phyloP scores from a whole-genome alignment of 2,113 vertebrate species.

The Plectropomus leopardus region DNA sequence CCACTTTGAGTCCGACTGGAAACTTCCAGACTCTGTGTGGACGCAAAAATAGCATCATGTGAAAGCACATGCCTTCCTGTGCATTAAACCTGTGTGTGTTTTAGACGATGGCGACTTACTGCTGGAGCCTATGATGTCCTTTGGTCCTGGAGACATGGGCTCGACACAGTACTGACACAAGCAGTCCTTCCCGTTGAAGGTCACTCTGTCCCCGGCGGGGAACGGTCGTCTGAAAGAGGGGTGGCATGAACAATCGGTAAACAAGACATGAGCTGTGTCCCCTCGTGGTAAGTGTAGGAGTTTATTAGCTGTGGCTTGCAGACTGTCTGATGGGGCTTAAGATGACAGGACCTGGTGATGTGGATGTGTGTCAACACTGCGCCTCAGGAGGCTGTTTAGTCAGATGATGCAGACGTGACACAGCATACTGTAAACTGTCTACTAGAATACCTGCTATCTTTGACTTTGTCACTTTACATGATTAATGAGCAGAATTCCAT shows the following conservation, averaged over 20 bases:
- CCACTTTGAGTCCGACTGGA: not conserved
- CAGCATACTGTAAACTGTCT: slow-evolving; percentile 27
- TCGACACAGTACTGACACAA: slow-evolving; percentile 96
- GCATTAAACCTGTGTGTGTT: not conserved
- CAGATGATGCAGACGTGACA: slow-evolving; percentile 45
- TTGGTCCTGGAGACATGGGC: slow-evolving; percentile 93
- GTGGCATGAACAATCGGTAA: slow-evolving; percentile 54
- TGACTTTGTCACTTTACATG: slow-evolving; percentile 3
- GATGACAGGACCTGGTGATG: slow-evolving; percentile 46
- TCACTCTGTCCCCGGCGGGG: slow-evolving; percentile 97
- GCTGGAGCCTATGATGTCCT: slow-evolving; percentile 90
- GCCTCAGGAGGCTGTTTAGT: slow-evolving; percentile 40
- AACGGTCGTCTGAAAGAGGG: slow-evolving; percentile 90
- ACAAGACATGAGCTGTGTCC: slow-evolving; percentile 44
- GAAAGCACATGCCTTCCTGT: slow-evolving; percentile 21
- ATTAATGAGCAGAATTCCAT: not conserved
- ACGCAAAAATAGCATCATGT: not conserved
- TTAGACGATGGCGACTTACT: slow-evolving; percentile 87
- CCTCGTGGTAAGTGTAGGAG: slow-evolving; percentile 9
- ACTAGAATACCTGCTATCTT: not conserved
- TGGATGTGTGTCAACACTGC: slow-evolving; percentile 33
- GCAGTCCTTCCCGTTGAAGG: slow-evolving; percentile 99
- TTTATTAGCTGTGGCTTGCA: slow-evolving; percentile 46
- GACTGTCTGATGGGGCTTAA: slow-evolving; percentile 38
- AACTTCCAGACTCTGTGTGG: not conserved